phyloP scores from a whole-genome alignment of 2,888 invertebrate species.

The Altica lythri region DNA sequence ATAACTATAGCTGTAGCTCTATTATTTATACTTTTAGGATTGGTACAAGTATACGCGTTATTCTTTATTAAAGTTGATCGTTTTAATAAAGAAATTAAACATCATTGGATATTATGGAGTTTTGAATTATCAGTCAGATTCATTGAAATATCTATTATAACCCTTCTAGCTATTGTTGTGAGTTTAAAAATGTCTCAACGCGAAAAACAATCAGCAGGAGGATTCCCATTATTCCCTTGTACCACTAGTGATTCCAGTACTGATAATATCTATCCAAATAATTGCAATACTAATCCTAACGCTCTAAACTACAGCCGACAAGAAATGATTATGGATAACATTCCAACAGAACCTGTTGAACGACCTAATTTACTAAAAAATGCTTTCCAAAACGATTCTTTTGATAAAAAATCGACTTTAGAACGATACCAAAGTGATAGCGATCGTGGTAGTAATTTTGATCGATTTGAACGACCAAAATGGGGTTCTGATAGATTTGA shows the following conservation, averaged over 20 bases:
- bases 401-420: conserved; percentile 67
- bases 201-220: conserved; percentile 73
- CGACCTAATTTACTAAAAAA: conserved; percentile 63
- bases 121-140: conserved; percentile 85
- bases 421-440: conserved; percentile 66
- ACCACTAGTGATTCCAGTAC: conserved; percentile 84
- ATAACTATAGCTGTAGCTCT: conserved; percentile 87
- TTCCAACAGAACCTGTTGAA: conserved; percentile 58
- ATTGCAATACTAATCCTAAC: conserved; percentile 85
- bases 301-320: conserved; percentile 77
- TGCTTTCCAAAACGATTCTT: conserved; percentile 65
- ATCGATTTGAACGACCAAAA: conserved; percentile 64
- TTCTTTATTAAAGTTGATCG: conserved; percentile 64
- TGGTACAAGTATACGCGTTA: conserved; percentile 82
- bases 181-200: conserved; percentile 70
- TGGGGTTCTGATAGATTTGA: conserved; percentile 63
- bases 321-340: conserved; percentile 57
- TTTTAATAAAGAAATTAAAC: conserved; percentile 65
- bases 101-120: conserved; percentile 90
- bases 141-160: conserved; percentile 86
- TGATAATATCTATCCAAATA: conserved; percentile 83
- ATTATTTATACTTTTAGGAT: conserved; percentile 80
- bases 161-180: conserved; percentile 84
- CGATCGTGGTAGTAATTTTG: conserved; percentile 59
- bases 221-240: conserved; percentile 80